A percentile compares a stretch with the other conserved stretches of the same genome.
These are phyloP conservation scores for Thripadectes ignobilis DNA, from an alignment of 2,797 vertebrate genomes.

Conservation along the genomic window DNA sequence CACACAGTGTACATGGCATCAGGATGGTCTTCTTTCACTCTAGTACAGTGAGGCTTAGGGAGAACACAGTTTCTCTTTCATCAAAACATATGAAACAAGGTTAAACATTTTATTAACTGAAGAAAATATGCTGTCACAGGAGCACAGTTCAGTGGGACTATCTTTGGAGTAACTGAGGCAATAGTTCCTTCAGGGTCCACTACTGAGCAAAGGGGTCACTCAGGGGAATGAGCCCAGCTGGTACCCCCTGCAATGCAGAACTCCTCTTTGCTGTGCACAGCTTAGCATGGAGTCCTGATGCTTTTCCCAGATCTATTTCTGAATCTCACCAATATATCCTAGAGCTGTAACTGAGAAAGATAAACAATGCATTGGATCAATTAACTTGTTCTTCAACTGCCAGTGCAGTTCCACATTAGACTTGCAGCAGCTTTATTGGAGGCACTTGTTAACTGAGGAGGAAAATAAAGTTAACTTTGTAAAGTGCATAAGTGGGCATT, in stretches of 20 bases:
- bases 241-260: background rate
- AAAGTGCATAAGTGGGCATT: fast-evolving
- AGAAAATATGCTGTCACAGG: background rate
- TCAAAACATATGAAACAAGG: background rate
- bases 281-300: background rate
- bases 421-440: background rate
- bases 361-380: background rate
- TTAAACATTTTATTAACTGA: background rate
- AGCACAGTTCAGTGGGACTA: background rate
- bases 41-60: background rate
- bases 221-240: background rate
- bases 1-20: background rate
- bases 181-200: background rate
- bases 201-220: background rate
- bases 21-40: background rate
- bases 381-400: background rate
- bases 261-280: background rate
- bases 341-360: background rate
- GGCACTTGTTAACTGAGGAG: background rate
- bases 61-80: background rate
- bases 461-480: background rate
- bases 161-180: background rate
- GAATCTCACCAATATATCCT: background rate
- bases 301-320: background rate
- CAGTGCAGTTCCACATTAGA: background rate